phyloP scores from a whole-genome alignment of 1,140 invertebrate species.

The Platyscapa corneri region DNA sequence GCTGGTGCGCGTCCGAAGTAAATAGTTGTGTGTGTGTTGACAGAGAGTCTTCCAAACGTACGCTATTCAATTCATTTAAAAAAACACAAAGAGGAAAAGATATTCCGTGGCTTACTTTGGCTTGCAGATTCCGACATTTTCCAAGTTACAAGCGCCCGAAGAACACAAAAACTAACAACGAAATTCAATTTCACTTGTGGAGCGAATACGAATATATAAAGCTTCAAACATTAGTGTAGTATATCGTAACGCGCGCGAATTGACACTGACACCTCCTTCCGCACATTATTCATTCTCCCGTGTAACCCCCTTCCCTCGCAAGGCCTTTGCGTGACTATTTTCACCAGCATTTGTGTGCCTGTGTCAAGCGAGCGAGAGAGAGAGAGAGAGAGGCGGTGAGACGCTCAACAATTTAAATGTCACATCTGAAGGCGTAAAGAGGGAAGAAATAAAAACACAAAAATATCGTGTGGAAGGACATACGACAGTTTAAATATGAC shows the following conservation, averaged over 20 bases:
- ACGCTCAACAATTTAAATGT: slow-evolving; percentile 5
- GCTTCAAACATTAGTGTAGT: neutral
- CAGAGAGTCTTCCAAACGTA: too few species aligned
- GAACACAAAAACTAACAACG: neutral
- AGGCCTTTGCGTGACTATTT: slow-evolving; percentile 29
- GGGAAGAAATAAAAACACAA: neutral
- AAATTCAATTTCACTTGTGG: neutral
- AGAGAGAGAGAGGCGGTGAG: neutral
- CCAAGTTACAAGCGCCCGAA: neutral
- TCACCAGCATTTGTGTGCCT: neutral
- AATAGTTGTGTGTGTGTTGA: too few species aligned
- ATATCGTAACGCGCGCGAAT: slow-evolving; percentile 24
- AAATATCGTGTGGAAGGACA: neutral
- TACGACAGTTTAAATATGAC: slow-evolving; percentile 4
- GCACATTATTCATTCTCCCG: slow-evolving; percentile 22
- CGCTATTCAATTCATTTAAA: too few species aligned
- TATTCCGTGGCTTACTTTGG: neutral
- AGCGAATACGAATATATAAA: neutral
- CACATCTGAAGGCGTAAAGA: neutral
- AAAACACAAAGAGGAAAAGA: neutral
- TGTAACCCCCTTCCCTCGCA: neutral
- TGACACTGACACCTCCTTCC: slow-evolving; percentile 29
- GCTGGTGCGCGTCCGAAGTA: too few species aligned
- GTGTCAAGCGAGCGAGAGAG: neutral
- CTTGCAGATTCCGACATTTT: neutral